Evolutionary conservation across 1,140 invertebrate genomes (phyloP), one percentile per base, ranked within the genome.

Genomic region (Macrobrachium nipponense): DNA sequence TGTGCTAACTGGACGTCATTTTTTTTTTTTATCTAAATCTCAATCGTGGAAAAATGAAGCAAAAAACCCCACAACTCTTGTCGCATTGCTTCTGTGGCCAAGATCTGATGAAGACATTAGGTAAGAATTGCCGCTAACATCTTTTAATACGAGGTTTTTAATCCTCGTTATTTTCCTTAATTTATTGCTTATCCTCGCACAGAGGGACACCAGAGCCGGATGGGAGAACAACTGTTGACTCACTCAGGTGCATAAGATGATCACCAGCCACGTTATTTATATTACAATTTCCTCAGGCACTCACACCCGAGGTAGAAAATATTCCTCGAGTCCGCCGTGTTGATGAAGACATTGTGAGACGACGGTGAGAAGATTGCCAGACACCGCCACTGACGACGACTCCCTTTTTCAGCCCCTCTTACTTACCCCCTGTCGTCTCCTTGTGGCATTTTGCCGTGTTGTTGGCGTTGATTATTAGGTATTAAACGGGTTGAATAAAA

Each of bases 261-360:
- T 51, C 51, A 51, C 51, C 51, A 51, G 51, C 51, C 51, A 51
- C 51, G 51, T 51, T 51, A 51, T 51, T 51, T 51, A 51, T 51
- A 51, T 51, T 51, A 51, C 51, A 51, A 51, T 51, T 51, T 51
- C 51, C 51, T 51, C 51, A 68, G 36, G 44, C 51, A 12, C 58
- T 66, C 59, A 36, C 27, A 61, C 43, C n/a, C 36, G 44, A 43
- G 75, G 79, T 18, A 70, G 70, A 62, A 83, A 66, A 51, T 64
- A 73, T 51, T 76, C 60, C 73, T 72, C 64, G 81, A 83, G 81
- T 62, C 81, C 20, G 23, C 27, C 20, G 72, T 83, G 81, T 83
- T 83, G 81, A 83, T 83, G 81, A 83, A 83, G 81, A 83, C 81
- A 83, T 83, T 83, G 81, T 83, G 75, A 77, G 81, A n/a, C 72